phyloP scores from a whole-genome alignment of 2,888 invertebrate genomes.

The Trichacis sp. region DNA sequence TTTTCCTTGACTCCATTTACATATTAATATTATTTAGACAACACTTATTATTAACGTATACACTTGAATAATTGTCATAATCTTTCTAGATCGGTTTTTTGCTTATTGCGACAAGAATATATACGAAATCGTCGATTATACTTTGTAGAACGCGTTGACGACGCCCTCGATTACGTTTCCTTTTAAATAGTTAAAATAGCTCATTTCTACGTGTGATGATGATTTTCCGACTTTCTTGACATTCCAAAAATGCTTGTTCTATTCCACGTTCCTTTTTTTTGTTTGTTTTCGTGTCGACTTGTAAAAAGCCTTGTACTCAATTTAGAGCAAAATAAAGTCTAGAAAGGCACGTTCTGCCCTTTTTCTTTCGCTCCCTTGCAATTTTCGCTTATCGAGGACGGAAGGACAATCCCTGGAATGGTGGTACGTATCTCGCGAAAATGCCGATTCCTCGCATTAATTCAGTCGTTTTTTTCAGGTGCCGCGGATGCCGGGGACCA shows the following conservation, averaged over 20 bases:
- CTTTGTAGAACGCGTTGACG: no score
- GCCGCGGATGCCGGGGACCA: background rate
- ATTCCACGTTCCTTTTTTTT: constrained; percentile 47
- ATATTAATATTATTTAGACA: constrained; percentile 63
- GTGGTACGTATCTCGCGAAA: no score
- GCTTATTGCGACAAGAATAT: constrained; percentile 48
- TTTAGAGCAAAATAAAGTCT: constrained; percentile 69
- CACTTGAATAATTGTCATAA: constrained; percentile 59
- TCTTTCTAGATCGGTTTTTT: constrained; percentile 65
- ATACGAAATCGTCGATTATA: no score
- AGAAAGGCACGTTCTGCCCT: constrained; percentile 61
- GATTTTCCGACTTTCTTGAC: constrained; percentile 47
- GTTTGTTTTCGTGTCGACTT: no score
- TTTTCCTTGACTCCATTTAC: constrained; percentile 54
- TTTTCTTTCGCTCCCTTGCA: background rate
- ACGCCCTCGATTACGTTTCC: no score
- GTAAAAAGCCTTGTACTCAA: constrained; percentile 67
- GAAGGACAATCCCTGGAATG: no score
- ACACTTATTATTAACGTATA: constrained; percentile 61
- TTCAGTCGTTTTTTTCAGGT: background rate
- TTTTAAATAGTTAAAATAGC: no score
- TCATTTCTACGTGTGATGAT: constrained; percentile 32
- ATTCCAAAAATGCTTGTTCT: constrained; percentile 64
- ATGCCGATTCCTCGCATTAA: background rate
- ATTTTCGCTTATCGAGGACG: no score